Evolutionary conservation across 2,888 invertebrate genomes (phyloP), one percentile per base, ranked within the genome.

Genomic region (Cremastobaeus sp.): DNA sequence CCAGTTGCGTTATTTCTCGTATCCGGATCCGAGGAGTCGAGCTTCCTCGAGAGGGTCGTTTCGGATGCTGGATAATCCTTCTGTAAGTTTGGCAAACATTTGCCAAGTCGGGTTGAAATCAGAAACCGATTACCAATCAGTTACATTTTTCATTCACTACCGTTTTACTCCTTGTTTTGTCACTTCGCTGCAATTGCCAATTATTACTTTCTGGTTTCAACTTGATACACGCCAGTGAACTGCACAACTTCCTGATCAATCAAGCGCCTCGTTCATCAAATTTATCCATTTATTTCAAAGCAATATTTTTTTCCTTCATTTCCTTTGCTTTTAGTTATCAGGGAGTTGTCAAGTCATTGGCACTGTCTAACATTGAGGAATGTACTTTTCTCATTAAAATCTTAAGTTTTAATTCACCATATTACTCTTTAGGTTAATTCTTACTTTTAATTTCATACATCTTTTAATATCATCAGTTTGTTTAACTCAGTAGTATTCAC

Each of bases 11-110:
- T 17, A 14, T 39, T 60, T 48, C 28, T 41, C 41, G 45, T 35
- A 43, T 52, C 43, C 35, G 52, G 50, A 43, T 43, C 43, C 43
- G 52, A 59, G 59, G 43, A 64, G 43, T 64, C 25, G 50, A 52
- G 48, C 43, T 43, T 18, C 35, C 25, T 11, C 25, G 15, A 1
- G 43, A 50, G 48, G 45, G 47, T 15, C 48, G 12, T 8, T 32
- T 48, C 25, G 57, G 41, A 59, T 59, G 59, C 50, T 52, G 68
- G 35, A 59, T 25, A 20, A 25, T 50, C 20, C 11, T 48, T 66
- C 50, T 59, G 59, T 68, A 68, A 68, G 68, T 68, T 59, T 59
- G 68, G 59, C 68, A 50, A 48, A 45, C 9, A 17, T 3, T 43
- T 59, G 57, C 50, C 68, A 59, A 68, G 18, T 21, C 59, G 37